phyloP scores from a whole-genome alignment of 2,797 vertebrate species.

The Parauchenoglanis ngamensis region DNA sequence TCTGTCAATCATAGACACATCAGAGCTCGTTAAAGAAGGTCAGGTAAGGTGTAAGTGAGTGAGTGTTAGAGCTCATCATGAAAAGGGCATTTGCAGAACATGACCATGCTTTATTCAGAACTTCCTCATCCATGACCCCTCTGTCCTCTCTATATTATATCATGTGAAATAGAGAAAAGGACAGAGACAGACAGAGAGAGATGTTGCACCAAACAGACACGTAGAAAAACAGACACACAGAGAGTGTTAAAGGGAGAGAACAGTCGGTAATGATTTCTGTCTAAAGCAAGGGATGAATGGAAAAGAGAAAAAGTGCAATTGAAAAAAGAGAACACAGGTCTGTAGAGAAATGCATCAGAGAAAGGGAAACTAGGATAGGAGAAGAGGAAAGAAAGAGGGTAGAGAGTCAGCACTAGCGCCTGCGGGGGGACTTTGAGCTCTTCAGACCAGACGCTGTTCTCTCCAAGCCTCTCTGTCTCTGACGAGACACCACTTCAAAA shows the following conservation, averaged over 20 bases:
- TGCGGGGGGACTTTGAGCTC: slow-evolving; percentile 33
- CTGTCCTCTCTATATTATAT: slow-evolving; percentile 5
- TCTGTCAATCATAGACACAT: slow-evolving; percentile 22
- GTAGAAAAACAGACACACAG: slow-evolving; percentile 21
- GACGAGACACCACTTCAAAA: slow-evolving; percentile 45
- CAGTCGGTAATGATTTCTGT: slow-evolving; percentile 16
- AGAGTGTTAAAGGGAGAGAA: slow-evolving; percentile 11
- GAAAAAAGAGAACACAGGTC: slow-evolving; percentile 12
- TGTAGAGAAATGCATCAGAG: slow-evolving; percentile 19
- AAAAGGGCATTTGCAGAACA: slow-evolving; percentile 19
- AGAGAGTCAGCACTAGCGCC: background rate
- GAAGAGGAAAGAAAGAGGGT: slow-evolving; percentile 9
- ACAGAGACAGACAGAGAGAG: slow-evolving; percentile 22
- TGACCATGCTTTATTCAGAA: slow-evolving; percentile 27
- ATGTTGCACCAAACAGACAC: slow-evolving; percentile 14
- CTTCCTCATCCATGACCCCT: background rate
- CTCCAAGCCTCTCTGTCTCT: slow-evolving; percentile 17
- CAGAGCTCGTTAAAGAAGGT: slow-evolving; percentile 16
- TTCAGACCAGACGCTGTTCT: slow-evolving; percentile 36
- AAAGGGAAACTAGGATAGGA: slow-evolving; percentile 13
- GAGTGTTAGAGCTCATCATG: slow-evolving; percentile 6
- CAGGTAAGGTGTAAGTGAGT: slow-evolving; percentile 22
- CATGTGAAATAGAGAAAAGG: background rate
- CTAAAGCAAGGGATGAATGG: slow-evolving; percentile 23
- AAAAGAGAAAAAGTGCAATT: background rate